Conservation (phyloP, 2,113 vertebrate genomes). For the Gopherus flavomarginatus region DNA sequence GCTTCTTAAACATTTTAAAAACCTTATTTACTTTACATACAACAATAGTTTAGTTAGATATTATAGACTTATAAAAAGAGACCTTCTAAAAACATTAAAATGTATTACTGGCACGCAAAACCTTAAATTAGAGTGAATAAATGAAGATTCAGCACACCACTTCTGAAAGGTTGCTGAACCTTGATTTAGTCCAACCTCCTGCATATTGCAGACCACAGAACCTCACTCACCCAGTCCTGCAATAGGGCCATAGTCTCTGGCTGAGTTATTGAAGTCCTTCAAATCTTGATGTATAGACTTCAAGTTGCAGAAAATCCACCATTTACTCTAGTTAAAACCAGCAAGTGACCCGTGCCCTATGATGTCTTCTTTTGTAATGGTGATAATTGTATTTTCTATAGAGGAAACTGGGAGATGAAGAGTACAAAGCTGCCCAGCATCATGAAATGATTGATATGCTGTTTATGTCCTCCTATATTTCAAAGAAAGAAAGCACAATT, state of each 20-base stretch:
- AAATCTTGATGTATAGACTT: too few species aligned
- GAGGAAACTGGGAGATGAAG: not conserved
- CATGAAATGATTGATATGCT: not conserved
- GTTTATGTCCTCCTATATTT: not conserved
- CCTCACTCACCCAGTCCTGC: not conserved
- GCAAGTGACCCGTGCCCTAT: not conserved
- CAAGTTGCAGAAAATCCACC: not conserved
- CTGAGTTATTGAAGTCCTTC: not conserved
- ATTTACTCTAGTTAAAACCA: not conserved
- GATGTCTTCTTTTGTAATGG: not conserved
- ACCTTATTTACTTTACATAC: too few species aligned
- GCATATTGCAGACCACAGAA: not conserved
- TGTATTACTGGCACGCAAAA: too few species aligned
- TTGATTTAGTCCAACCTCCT: not conserved
- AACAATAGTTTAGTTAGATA: too few species aligned
- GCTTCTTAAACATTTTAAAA: too few species aligned
- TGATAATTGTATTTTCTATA: slow-evolving; percentile 18
- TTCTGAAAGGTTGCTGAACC: too few species aligned
- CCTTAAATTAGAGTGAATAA: too few species aligned
- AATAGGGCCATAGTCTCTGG: not conserved
- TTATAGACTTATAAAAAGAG: too few species aligned
- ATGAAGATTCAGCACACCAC: too few species aligned
- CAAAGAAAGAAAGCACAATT: not conserved
- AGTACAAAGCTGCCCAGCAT: not conserved
- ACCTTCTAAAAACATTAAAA: too few species aligned